A percentile compares a stretch with the other conserved stretches of the same genome.
phyloP scores from a whole-genome alignment of 2,888 invertebrate species.

The Autographa gamma region DNA sequence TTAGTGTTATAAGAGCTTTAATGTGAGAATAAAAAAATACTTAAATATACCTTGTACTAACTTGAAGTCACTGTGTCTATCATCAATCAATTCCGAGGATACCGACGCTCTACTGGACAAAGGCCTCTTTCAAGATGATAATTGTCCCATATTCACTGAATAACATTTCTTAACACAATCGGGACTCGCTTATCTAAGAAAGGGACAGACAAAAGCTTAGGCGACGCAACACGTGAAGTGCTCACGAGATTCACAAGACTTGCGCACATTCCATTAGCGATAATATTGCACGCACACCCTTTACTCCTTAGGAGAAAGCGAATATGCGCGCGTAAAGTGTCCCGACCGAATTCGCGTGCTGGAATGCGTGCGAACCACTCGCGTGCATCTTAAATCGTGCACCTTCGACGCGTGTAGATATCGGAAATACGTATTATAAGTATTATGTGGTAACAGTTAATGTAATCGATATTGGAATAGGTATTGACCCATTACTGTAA shows the following conservation, averaged over 20 bases:
- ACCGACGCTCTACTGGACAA: too few relatives aligned
- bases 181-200: background rate
- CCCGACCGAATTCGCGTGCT: background rate
- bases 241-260: conserved; percentile 1
- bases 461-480: background rate
- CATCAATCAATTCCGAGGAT: too few relatives aligned
- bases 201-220: background rate
- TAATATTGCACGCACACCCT: conserved; percentile 4
- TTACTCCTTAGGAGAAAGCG: background rate
- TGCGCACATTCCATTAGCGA: conserved; percentile 1
- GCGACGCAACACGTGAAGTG: background rate
- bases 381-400: conserved; percentile 7
- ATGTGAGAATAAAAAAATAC: too few relatives aligned
- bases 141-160: too few relatives aligned
- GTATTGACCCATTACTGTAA: background rate
- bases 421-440: background rate
- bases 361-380: conserved; percentile 1
- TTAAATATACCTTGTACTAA: too few relatives aligned
- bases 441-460: background rate
- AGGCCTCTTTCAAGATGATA: background rate
- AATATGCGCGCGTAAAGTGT: background rate
- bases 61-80: too few relatives aligned
- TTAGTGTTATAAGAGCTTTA: too few relatives aligned
- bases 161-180: too few relatives aligned
- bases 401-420: background rate